These are phyloP conservation scores for Orthosia gracilis DNA, from an alignment of 2,888 invertebrate species.

Conservation along the genomic window DNA sequence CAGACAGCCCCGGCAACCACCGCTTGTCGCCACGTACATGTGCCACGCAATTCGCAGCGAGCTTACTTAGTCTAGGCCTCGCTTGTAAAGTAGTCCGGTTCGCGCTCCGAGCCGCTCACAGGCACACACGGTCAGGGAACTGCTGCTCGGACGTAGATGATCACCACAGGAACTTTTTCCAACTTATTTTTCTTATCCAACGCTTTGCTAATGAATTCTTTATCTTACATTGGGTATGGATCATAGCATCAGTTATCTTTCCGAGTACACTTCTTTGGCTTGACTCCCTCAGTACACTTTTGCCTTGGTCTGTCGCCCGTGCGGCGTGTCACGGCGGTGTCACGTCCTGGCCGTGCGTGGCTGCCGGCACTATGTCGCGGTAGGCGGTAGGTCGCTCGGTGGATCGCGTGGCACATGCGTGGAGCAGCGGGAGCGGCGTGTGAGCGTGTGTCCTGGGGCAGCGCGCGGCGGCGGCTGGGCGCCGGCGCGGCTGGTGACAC, in stretches of 20 bases:
- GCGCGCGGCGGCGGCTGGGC: constrained; percentile 85
- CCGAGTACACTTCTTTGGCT: constrained; percentile 55
- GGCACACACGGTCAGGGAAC: constrained; percentile 68
- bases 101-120: constrained; percentile 51
- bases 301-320: constrained; percentile 41
- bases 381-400: constrained; percentile 67
- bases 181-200: constrained; percentile 56
- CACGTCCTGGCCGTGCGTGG: constrained; percentile 65
- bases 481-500: constrained; percentile 87
- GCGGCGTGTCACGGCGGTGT: constrained; percentile 37
- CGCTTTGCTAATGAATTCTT: constrained; percentile 60
- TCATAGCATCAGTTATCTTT: constrained; percentile 54
- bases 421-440: constrained; percentile 79
- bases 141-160: constrained; percentile 52
- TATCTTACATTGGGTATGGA: constrained; percentile 58
- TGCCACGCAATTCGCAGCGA: constrained; percentile 84
- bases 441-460: constrained; percentile 89
- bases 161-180: constrained; percentile 56
- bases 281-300: constrained; percentile 55
- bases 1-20: constrained; percentile 77
- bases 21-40: constrained; percentile 82
- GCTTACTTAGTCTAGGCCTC: constrained; percentile 75
- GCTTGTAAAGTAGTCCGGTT: constrained; percentile 70
- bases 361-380: constrained; percentile 54
- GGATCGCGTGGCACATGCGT: constrained; percentile 81